Percentiles rank a stretch among this genome's conserved stretches.
phyloP scores from a whole-genome alignment of 2,888 invertebrate species.

The Vesta saturnalis region DNA sequence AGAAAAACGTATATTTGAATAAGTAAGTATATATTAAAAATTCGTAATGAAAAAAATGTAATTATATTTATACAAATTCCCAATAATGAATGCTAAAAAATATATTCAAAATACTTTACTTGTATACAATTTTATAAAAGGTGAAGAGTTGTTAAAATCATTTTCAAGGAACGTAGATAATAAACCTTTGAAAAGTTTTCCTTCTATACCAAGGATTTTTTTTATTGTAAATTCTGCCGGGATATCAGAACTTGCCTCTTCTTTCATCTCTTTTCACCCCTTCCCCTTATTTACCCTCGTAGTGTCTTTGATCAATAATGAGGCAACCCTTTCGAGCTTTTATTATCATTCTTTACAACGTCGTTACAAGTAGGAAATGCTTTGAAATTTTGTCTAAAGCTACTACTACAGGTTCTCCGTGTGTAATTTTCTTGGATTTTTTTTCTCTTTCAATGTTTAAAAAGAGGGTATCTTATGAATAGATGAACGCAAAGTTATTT shows the following conservation, averaged over 20 bases:
- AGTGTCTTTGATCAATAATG: slow-evolving; percentile 39
- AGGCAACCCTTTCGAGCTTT: slow-evolving; percentile 38
- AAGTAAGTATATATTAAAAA: too few species aligned
- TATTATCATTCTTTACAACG: slow-evolving; percentile 35
- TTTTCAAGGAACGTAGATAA: slow-evolving; percentile 18
- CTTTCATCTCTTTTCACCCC: slow-evolving; percentile 25
- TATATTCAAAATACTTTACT: slow-evolving; percentile 6
- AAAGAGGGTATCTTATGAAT: too few species aligned
- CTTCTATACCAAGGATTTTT: slow-evolving; percentile 12
- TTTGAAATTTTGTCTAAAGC: slow-evolving; percentile 24
- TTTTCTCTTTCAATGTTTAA: too few species aligned
- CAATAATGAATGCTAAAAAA: too few species aligned
- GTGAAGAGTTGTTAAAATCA: slow-evolving; percentile 5
- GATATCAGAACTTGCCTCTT: slow-evolving; percentile 26
- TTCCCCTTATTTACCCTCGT: slow-evolving; percentile 32
- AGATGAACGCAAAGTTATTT: too few species aligned
- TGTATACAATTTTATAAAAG: neutral
- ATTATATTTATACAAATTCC: too few species aligned
- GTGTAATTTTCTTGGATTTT: slow-evolving; percentile 13
- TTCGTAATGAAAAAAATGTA: too few species aligned
- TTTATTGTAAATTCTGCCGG: slow-evolving; percentile 27
- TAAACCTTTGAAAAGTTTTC: slow-evolving; percentile 25
- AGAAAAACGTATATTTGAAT: too few species aligned
- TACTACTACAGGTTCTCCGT: slow-evolving; percentile 15
- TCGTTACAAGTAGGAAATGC: slow-evolving; percentile 29